Base-by-base conservation (phyloP, 92 coral and sea anemone genomes). In the Phymanthus crucifer region DNA sequence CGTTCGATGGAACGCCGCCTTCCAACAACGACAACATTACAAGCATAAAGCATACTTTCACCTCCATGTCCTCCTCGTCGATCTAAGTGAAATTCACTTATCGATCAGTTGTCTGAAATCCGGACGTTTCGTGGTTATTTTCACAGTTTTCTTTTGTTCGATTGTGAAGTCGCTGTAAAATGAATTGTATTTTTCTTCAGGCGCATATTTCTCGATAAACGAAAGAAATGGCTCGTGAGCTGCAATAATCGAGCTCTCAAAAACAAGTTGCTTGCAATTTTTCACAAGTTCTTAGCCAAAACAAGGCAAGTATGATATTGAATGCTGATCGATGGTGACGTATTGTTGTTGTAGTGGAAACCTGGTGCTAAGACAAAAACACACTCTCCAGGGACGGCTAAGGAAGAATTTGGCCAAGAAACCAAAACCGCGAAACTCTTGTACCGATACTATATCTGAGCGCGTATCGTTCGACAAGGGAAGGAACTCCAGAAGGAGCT, bases 41-140 rank as follows among this genome's bases (percentile, higher is more conserved):
- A 38, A 6, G 27, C 14, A 64, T 32, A 58, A 58, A 54, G 34
- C 70, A 32, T 3, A n/a, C 2, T 32, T 26, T 76, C 19, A 58
- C 29, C 34, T 40, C 38, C 81, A 77, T 77, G 35, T 43, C 68
- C 19, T 27, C 35, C 32, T 27, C 3, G 21, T 36, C 72, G 31
- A 21, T 54, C 73, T 77, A 77, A 77, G 72, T 70, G 72, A 77
- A 61, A 37, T 61, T 77, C 81, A 77, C 72, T 77, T 77, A 77
- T 24, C 56, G n/a, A n/a, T n/a, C n/a, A 71, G 31, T 71, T 57
- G 72, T 11, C 10, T 75, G 35, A 47, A 26, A 34, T 34, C 24
- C 40, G 23, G 36, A 35, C 45, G 69, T 57, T 57, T 75, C 45
- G 65, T 16, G 19, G 73, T 33, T 34, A 54, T 36, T 40, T 21